phyloP scores from a whole-genome alignment of 2,888 invertebrate genomes.

The Podabrus alpinus region DNA sequence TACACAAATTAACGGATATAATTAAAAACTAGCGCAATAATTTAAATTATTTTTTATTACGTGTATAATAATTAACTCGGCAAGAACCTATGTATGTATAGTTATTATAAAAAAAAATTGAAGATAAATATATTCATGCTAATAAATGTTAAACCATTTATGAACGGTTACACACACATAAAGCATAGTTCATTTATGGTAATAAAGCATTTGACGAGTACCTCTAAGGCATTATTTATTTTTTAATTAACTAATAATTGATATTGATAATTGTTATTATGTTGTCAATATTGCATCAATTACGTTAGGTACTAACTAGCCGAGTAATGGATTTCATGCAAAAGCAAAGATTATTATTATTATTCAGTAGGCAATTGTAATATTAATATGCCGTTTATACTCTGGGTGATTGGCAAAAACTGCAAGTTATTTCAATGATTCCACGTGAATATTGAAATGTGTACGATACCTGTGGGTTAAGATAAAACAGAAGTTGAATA shows the following conservation, averaged over 20 bases:
- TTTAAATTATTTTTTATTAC: background rate
- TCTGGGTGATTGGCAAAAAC: too few relatives aligned
- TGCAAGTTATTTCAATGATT: background rate
- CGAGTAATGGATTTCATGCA: background rate
- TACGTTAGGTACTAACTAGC: background rate
- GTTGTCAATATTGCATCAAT: background rate
- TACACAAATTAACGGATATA: background rate
- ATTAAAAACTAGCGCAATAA: background rate
- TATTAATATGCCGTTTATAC: background rate
- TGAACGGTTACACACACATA: background rate
- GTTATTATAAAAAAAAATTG: background rate
- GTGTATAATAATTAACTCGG: background rate
- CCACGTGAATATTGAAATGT: background rate
- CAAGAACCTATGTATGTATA: too few relatives aligned
- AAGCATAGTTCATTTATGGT: background rate
- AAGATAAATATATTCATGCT: background rate
- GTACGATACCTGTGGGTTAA: background rate
- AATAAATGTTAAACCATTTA: background rate
- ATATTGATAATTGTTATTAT: background rate
- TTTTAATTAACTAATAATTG: background rate
- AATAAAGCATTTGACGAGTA: background rate
- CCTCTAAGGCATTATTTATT: background rate
- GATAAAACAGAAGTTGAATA: conserved; percentile 2
- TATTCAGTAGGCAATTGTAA: background rate
- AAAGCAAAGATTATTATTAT: background rate